These are phyloP conservation scores for Chauna torquata DNA, from an alignment of 2,113 vertebrate genomes.

Conservation along the genomic window DNA sequence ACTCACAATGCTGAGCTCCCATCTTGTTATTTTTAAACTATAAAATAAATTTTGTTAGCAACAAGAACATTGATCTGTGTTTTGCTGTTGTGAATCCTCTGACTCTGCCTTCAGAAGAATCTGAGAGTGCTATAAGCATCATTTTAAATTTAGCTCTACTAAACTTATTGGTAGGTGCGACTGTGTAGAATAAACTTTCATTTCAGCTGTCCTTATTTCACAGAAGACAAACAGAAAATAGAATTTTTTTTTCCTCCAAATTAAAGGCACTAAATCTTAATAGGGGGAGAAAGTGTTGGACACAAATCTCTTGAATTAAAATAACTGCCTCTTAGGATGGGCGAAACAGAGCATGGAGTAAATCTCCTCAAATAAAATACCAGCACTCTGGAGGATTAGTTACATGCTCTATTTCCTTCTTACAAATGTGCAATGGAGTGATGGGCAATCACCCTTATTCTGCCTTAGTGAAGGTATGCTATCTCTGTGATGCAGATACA, in stretches of 20 bases:
- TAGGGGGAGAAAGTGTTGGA: neutral
- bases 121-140: neutral
- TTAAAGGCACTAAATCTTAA: slow-evolving; percentile 31
- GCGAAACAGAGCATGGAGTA: slow-evolving; percentile 70
- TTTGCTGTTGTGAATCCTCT: neutral
- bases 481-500: slow-evolving; percentile 41
- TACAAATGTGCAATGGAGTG: slow-evolving; percentile 37
- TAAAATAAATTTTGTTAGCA: neutral
- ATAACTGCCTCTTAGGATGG: slow-evolving; percentile 27
- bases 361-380: slow-evolving; percentile 71
- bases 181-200: neutral
- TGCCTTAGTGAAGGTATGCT: slow-evolving; percentile 32
- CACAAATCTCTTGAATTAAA: slow-evolving; percentile 62
- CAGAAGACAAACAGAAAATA: neutral
- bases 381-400: slow-evolving; percentile 61
- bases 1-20: neutral
- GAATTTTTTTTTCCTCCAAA: neutral
- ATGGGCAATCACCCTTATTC: slow-evolving; percentile 49
- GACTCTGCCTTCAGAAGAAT: neutral
- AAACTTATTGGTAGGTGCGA: neutral
- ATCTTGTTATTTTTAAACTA: neutral
- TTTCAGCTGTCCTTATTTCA: neutral
- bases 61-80: neutral
- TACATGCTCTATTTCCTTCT: slow-evolving; percentile 66
- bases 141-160: neutral